These are phyloP conservation scores for Homalodisca vitripennis DNA, from an alignment of 1,140 invertebrate species.

Conservation along the genomic window DNA sequence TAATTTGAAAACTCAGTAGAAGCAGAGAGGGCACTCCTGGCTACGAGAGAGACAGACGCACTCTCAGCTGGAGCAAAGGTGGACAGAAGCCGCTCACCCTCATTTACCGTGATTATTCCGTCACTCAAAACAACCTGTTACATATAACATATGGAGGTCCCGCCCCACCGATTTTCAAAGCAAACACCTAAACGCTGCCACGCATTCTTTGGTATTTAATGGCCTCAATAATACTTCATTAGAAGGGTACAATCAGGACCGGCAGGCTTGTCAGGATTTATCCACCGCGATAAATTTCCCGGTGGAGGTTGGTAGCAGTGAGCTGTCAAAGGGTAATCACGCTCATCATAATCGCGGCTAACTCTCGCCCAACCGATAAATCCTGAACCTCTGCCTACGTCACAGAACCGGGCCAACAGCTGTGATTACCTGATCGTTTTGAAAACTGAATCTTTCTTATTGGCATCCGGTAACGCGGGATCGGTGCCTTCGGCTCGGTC, in stretches of 20 bases:
- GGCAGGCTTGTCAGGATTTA: constrained; percentile 17
- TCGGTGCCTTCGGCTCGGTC: too few relatives aligned
- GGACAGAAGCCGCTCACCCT: not conserved
- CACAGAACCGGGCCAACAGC: too few relatives aligned
- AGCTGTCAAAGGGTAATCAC: constrained; percentile 27
- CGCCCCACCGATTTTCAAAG: constrained; percentile 17
- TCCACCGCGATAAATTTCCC: constrained; percentile 20
- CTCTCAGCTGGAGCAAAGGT: not conserved
- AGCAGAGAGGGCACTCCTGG: not conserved
- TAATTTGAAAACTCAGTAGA: not conserved
- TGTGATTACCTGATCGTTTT: too few relatives aligned
- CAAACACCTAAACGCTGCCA: constrained; percentile 15
- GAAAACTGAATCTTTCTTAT: too few relatives aligned
- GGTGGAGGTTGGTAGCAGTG: constrained; percentile 22
- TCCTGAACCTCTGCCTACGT: too few relatives aligned
- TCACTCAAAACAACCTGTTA: constrained; percentile 13
- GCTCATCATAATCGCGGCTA: constrained; percentile 3
- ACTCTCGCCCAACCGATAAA: too few relatives aligned
- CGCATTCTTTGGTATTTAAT: constrained; percentile 1
- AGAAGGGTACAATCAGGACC: constrained; percentile 17
- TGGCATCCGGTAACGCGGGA: too few relatives aligned
- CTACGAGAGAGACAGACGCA: not conserved
- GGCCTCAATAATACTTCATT: constrained; percentile 16
- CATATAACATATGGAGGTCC: constrained; percentile 13
- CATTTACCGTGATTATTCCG: constrained; percentile 4